Conservation (phyloP, 2,113 vertebrate genomes). For the Rhinolophus ferrumequinum region DNA sequence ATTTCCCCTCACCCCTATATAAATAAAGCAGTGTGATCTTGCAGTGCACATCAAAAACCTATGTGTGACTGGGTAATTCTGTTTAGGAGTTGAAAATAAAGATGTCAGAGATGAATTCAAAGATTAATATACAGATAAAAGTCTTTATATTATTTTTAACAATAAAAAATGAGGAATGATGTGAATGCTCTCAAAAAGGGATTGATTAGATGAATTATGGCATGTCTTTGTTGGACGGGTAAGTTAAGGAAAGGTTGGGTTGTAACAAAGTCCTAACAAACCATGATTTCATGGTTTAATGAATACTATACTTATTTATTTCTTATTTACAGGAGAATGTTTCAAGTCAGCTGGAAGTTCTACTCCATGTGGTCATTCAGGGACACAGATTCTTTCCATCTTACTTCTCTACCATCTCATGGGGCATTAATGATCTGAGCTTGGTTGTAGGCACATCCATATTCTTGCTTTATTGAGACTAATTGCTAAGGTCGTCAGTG, state of each 20-base stretch:
- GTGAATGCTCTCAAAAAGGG: background rate
- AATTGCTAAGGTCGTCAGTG: background rate
- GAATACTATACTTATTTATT: background rate
- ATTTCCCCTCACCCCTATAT: background rate
- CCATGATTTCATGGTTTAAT: conserved; percentile 9
- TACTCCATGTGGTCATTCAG: background rate
- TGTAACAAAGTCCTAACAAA: background rate
- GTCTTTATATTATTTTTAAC: background rate
- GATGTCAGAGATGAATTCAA: background rate
- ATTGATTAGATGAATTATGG: background rate
- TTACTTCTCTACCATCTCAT: background rate
- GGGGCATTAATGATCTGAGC: background rate
- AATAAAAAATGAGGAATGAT: background rate
- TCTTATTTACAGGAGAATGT: background rate
- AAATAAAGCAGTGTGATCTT: background rate
- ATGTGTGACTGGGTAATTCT: background rate
- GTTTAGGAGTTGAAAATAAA: conserved; percentile 4
- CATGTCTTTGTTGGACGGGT: background rate
- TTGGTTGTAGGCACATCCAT: background rate
- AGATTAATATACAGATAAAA: background rate
- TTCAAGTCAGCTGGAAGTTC: background rate
- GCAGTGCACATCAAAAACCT: background rate
- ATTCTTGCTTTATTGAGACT: conserved; percentile 17
- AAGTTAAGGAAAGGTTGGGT: background rate
- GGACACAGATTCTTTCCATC: background rate